phyloP scores from a whole-genome alignment of 2,797 vertebrate species.

The Melanotaenia maccullochi region DNA sequence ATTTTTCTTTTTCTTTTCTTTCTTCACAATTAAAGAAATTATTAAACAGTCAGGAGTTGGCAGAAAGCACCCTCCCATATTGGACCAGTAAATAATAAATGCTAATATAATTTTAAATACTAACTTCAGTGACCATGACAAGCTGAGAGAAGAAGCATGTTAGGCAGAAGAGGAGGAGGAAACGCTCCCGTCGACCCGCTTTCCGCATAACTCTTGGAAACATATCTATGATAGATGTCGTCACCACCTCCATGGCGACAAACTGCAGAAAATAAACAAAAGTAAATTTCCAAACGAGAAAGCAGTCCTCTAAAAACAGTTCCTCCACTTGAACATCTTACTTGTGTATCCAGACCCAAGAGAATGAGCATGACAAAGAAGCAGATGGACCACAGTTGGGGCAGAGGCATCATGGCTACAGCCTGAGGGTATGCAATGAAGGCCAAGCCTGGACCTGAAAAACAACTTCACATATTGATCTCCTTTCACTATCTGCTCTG shows the following conservation, averaged over 20 bases:
- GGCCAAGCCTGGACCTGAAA: slow-evolving; percentile 92
- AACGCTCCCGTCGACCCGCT: slow-evolving; percentile 66
- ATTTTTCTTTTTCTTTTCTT: neutral
- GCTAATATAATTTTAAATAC: neutral
- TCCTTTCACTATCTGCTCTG: neutral
- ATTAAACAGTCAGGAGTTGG: neutral
- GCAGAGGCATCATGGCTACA: slow-evolving; percentile 91
- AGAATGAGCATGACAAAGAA: slow-evolving; percentile 94
- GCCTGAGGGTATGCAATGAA: slow-evolving; percentile 92
- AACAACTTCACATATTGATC: neutral
- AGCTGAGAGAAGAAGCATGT: slow-evolving; percentile 76
- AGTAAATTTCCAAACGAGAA: neutral
- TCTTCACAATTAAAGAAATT: neutral
- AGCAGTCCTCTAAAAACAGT: neutral
- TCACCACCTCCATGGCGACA: slow-evolving; percentile 77
- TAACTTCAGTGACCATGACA: slow-evolving; percentile 81
- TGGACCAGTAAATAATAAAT: neutral
- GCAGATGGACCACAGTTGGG: slow-evolving; percentile 91
- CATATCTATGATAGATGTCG: slow-evolving; percentile 79
- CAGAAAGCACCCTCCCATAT: neutral
- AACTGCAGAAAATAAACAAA: slow-evolving; percentile 66
- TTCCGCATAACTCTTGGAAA: slow-evolving; percentile 75
- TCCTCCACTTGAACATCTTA: slow-evolving; percentile 48
- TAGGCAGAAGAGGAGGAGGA: slow-evolving; percentile 78
- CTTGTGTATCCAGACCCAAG: slow-evolving; percentile 92